Conservation (phyloP, 2,797 vertebrate species). For the Myotis daubentonii region DNA sequence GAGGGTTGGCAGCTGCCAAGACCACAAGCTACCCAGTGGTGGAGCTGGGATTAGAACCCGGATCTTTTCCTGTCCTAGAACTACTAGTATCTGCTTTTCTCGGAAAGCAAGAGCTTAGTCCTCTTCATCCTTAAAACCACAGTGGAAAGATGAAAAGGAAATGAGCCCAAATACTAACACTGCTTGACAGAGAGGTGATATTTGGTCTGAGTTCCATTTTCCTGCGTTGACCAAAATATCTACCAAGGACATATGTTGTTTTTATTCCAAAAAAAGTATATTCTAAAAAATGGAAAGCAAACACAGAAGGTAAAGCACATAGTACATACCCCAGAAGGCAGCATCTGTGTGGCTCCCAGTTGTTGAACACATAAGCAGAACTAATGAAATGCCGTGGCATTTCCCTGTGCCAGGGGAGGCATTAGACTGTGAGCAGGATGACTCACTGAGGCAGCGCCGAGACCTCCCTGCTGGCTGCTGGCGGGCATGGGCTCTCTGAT, state of each 20-base stretch:
- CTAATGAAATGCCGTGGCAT: conserved; percentile 25
- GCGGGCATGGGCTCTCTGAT: accelerated
- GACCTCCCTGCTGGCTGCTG: not conserved
- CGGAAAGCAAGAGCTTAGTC: not conserved
- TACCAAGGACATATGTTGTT: not conserved
- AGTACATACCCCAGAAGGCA: not conserved
- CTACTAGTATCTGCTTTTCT: not conserved
- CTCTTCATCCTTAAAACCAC: conserved; percentile 26
- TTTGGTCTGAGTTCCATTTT: not conserved
- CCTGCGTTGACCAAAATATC: conserved; percentile 17
- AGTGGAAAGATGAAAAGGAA: not conserved
- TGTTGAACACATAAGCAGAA: not conserved
- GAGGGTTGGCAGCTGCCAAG: not conserved
- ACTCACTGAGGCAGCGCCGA: not conserved
- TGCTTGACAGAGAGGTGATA: not conserved
- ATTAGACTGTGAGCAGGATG: not conserved
- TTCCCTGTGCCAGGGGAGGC: conserved; percentile 1
- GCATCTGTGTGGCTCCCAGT: not conserved
- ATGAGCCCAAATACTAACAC: not conserved
- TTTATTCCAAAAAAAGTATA: not conserved
- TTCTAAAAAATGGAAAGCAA: not conserved
- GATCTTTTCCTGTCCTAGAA: not conserved
- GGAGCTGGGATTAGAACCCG: not conserved
- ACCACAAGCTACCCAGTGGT: not conserved
- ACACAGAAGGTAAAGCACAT: not conserved